These are phyloP conservation scores for Forbesichthys agassizii DNA, from an alignment of 2,113 vertebrate species.

Conservation along the genomic window DNA sequence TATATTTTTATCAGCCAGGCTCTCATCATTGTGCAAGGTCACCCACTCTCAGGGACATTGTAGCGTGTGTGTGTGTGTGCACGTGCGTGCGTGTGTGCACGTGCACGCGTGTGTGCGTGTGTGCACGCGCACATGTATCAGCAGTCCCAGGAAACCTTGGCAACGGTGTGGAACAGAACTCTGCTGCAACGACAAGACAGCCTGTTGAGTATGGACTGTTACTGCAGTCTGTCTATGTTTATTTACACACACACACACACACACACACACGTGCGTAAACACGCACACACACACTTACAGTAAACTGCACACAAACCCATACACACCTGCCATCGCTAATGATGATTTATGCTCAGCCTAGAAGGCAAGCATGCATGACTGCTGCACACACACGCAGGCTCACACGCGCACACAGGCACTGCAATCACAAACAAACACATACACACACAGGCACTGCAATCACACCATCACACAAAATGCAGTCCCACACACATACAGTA, in stretches of 20 bases:
- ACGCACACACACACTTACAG: conserved; percentile 19
- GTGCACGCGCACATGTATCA: conserved; percentile 17
- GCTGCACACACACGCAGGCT: conserved; percentile 54
- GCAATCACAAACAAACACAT: conserved; percentile 17
- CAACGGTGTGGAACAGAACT: conserved; percentile 49
- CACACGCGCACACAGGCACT: conserved; percentile 36
- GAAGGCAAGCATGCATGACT: conserved; percentile 68
- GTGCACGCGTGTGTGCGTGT: conserved; percentile 10
- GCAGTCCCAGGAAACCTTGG: conserved; percentile 45
- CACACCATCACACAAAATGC: conserved; percentile 9
- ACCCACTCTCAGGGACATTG: conserved; percentile 39
- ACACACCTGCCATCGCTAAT: conserved; percentile 72
- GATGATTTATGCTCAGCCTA: conserved; percentile 69
- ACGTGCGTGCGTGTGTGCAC: neutral
- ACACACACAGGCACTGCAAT: conserved; percentile 18
- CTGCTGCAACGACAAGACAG: conserved; percentile 44
- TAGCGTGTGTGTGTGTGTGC: conserved; percentile 4
- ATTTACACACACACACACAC: conserved; percentile 7
- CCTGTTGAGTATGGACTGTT: conserved; percentile 65
- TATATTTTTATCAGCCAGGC: conserved; percentile 52
- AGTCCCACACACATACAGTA: conserved; percentile 18
- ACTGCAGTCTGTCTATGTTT: conserved; percentile 32
- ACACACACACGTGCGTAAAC: conserved; percentile 5
- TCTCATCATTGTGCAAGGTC: conserved; percentile 61
- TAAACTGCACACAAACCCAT: conserved; percentile 2